Conservation (phyloP, 2,888 invertebrate species). For the Sphaeridia pumilis region DNA sequence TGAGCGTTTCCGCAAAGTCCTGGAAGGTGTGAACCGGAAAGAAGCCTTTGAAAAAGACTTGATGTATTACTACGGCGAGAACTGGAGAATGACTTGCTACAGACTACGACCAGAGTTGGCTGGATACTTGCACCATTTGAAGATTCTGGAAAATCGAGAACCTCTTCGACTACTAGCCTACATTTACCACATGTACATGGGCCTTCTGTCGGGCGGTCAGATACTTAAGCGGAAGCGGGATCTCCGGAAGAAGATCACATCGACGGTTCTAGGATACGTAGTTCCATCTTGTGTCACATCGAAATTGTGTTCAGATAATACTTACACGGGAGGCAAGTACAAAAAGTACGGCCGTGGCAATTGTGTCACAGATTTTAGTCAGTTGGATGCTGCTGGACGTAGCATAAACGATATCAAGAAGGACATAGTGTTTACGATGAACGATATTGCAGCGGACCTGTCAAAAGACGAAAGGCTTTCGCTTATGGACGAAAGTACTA, state of each 20-base stretch:
- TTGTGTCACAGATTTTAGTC: constrained; percentile 51
- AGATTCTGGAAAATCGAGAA: constrained; percentile 50
- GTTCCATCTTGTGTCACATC: constrained; percentile 9
- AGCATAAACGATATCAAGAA: constrained; percentile 53
- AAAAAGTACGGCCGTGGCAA: constrained; percentile 56
- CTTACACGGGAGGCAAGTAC: constrained; percentile 62
- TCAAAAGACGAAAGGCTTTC: constrained; percentile 51
- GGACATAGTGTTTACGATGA: constrained; percentile 54
- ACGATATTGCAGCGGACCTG: constrained; percentile 53
- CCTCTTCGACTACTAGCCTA: constrained; percentile 57
- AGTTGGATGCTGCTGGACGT: constrained; percentile 38
- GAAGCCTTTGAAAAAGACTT: constrained; percentile 61
- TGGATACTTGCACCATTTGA: constrained; percentile 55
- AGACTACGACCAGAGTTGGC: constrained; percentile 48
- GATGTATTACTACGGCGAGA: constrained; percentile 51
- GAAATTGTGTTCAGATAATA: background rate
- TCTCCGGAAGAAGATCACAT: constrained; percentile 29
- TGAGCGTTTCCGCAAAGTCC: constrained; percentile 41
- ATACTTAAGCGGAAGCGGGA: constrained; percentile 57
- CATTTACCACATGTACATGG: constrained; percentile 67
- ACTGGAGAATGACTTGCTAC: constrained; percentile 44
- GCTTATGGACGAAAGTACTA: constrained; percentile 60
- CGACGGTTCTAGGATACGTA: constrained; percentile 3
- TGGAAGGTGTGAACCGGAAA: constrained; percentile 50
- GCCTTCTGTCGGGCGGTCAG: constrained; percentile 64